Base-by-base conservation (phyloP, 2,888 invertebrate genomes). In the Agrilus mali region DNA sequence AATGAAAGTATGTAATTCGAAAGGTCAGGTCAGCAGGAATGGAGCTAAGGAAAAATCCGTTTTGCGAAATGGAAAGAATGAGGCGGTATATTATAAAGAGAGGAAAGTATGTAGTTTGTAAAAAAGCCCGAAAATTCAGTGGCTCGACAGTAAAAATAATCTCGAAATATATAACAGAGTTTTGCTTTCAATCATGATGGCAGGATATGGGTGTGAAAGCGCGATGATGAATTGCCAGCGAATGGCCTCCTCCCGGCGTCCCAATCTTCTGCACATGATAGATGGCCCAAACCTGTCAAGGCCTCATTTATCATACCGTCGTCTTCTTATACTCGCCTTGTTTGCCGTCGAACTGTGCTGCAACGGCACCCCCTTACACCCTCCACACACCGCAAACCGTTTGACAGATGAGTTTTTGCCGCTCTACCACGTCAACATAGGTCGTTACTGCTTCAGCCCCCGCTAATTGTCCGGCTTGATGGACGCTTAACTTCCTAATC, bases 201-300 rank as follows among this genome's bases (percentile, higher is more conserved):
- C 45, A 41, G 46, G 43, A 46, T 44, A 44, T 42, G 45, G 46
- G 42, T 44, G 44, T 46, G 46, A 48, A 46, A 48, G 48, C 43
- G 39, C 37, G 46, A 54, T 55, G 58, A 55, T 57, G 54, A 57
- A 57, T 59, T 57, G 54, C 55, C 49, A 45, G 52, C 47, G 55
- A 55, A 53, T 58, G 56, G 56, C 58, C 57, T 56, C 53, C 51
- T 51, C 53, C 49, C 52, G 55, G 55, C 57, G 64, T 65, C 65
- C 60, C 65, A 65, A 66, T 66, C 65, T 65, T 63, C 60, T 57
- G 60, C 58, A 54, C 56, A 66, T 67, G 68, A 68, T 68, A 63
- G 66, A 68, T 67, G 62, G 60, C 64, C 63, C 58, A 60, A 55
- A 50, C 59, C 61, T 64, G 67, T 67, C 67, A 62, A 52, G 53